Evolutionary conservation across 2,113 vertebrate species (phyloP), one percentile per base, ranked within the genome.

Genomic region (Desmodus rotundus): DNA sequence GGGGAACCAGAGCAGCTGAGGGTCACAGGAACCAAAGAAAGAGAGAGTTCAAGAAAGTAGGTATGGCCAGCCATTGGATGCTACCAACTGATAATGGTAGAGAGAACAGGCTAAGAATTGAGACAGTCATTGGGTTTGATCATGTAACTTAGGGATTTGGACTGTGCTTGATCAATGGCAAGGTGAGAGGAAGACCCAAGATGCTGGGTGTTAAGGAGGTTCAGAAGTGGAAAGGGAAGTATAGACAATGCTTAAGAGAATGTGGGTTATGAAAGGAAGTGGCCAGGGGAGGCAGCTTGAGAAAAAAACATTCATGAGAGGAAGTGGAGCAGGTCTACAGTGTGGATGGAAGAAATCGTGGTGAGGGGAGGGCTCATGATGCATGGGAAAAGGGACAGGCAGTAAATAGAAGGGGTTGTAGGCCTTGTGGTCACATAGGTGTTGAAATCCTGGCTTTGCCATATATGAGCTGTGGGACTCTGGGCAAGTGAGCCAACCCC

Each of bases 61-160:
- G 19, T 3, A 2, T 7, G 22, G 22, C 65, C 11, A 41, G 36
- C 33, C 0, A 0, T 26, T 38, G 17, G 26, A 45, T 33, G 61
- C 41, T 26, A 19, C 82, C 36, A 41, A 0, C 22, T 4, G 38
- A 54, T n/a, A 4, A n/a, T 14, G 61, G n/a, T 4, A 38, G 54
- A 26, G 36, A 24, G 67, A 47, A 14, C 36, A 82, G 73, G 43
- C 65, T 56, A 8, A 45, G 20, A 10, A 3, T 0, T 20, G 38
- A 76, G 54, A 56, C 20, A 16, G 58, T 38, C 91, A 28, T 3
- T 0, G 8, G 73, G 36, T 22, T 19, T 36, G 8, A 28, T 52
- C 67, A 4, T n/a, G 54, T 22, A 17, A 33, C 45, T 24, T n/a
- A 72, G 38, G 86, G 6, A 54, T 70, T 41, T 74, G 54, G 41